These are phyloP conservation scores for Drosophila neocordata DNA, from an alignment of 1,140 invertebrate genomes.

Conservation along the genomic window DNA sequence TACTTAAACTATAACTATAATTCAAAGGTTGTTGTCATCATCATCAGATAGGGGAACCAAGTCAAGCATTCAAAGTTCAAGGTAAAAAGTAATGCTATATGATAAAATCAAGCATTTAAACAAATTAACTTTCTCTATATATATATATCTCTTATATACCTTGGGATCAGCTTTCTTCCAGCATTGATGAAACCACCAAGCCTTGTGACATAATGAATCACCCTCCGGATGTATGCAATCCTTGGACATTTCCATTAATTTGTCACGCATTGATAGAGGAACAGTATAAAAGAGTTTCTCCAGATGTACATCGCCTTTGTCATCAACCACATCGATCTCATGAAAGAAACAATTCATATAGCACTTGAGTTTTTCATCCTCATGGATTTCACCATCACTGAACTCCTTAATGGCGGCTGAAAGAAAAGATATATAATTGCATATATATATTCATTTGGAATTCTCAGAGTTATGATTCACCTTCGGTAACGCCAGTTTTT, in stretches of 20 bases:
- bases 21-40: slow-evolving; percentile 21
- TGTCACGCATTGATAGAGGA: slow-evolving; percentile 59
- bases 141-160: too few relatives aligned
- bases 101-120: too few relatives aligned
- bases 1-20: slow-evolving; percentile 24
- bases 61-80: slow-evolving; percentile 41
- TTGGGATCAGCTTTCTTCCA: slow-evolving; percentile 82
- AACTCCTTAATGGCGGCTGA: slow-evolving; percentile 77
- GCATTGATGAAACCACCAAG: slow-evolving; percentile 82
- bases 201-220: slow-evolving; percentile 77
- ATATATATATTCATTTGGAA: slow-evolving; percentile 4
- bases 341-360: slow-evolving; percentile 82
- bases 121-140: too few relatives aligned
- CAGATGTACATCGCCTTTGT: slow-evolving; percentile 75
- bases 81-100: slow-evolving; percentile 69
- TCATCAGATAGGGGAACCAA: slow-evolving; percentile 14
- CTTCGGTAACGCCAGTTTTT: slow-evolving; percentile 76
- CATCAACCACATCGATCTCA: slow-evolving; percentile 73
- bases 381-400: slow-evolving; percentile 76
- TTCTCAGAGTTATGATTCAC: slow-evolving; percentile 43
- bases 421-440: slow-evolving; percentile 10
- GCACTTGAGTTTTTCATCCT: slow-evolving; percentile 74
- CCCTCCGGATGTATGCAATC: slow-evolving; percentile 69
- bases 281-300: slow-evolving; percentile 65
- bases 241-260: slow-evolving; percentile 68